These are phyloP conservation scores for Helogale parvula DNA, from an alignment of 2,113 vertebrate genomes.

Conservation along the genomic window DNA sequence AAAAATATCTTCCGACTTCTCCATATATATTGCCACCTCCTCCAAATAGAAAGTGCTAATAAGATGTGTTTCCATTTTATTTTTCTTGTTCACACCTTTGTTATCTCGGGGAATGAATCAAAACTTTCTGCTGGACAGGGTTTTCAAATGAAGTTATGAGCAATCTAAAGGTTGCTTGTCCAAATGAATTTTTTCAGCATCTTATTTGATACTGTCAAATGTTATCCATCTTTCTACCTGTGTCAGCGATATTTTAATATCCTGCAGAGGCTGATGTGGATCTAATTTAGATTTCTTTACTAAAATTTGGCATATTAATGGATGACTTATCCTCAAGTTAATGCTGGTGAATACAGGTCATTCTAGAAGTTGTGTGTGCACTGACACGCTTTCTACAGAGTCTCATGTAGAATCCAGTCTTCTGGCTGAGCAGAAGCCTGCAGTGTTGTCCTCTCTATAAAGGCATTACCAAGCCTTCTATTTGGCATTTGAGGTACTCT, in stretches of 20 bases:
- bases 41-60: background rate
- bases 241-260: background rate
- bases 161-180: background rate
- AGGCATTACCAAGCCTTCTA: rapidly evolving
- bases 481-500: background rate
- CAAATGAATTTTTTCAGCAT: background rate
- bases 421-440: background rate
- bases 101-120: background rate
- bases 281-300: background rate
- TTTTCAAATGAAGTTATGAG: background rate
- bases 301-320: background rate
- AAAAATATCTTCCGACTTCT: background rate
- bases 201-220: background rate
- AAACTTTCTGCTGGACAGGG: background rate
- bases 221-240: background rate
- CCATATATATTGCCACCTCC: background rate
- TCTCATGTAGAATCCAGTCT: background rate
- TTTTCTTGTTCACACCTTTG: background rate
- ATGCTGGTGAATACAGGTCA: background rate
- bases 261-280: background rate
- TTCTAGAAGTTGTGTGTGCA: background rate
- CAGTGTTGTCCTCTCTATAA: background rate
- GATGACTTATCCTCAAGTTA: background rate
- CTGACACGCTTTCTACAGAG: background rate
- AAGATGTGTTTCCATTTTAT: background rate